phyloP scores from a whole-genome alignment of 2,797 vertebrate species.

The Epinephelus coioides region DNA sequence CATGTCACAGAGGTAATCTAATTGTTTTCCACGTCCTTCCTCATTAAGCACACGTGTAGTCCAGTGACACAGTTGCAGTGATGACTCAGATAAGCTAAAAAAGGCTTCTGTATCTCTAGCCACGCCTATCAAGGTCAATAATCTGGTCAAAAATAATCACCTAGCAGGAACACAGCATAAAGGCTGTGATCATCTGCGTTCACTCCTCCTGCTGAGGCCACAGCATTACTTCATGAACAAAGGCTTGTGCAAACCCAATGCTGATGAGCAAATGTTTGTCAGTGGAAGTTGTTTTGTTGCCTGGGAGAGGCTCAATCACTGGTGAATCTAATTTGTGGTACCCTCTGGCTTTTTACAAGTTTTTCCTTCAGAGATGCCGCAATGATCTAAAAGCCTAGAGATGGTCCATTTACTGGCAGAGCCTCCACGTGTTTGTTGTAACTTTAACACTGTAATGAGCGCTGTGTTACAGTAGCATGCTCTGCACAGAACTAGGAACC shows the following conservation, averaged over 20 bases:
- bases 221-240: conserved; percentile 27
- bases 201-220: neutral
- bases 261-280: conserved; percentile 36
- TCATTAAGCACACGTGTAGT: conserved; percentile 44
- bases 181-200: conserved; percentile 4
- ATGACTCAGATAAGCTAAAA: conserved; percentile 26
- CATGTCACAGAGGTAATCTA: conserved; percentile 43
- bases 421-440: conserved; percentile 18
- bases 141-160: conserved; percentile 23
- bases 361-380: neutral
- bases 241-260: conserved; percentile 1
- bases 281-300: conserved; percentile 12
- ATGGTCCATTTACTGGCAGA: conserved; percentile 19
- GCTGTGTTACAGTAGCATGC: neutral
- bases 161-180: conserved; percentile 25
- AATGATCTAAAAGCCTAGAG: conserved; percentile 13
- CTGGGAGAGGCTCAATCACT: conserved; percentile 40
- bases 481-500: conserved; percentile 10
- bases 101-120: conserved; percentile 12
- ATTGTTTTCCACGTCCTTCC: conserved; percentile 59
- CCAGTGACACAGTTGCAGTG: conserved; percentile 8
- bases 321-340: conserved; percentile 18
- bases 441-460: conserved; percentile 13
- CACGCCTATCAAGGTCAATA: conserved; percentile 14
- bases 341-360: conserved; percentile 13